These are phyloP conservation scores for Subanguina moxae DNA, from an alignment of 1,140 invertebrate species.

Conservation along the genomic window DNA sequence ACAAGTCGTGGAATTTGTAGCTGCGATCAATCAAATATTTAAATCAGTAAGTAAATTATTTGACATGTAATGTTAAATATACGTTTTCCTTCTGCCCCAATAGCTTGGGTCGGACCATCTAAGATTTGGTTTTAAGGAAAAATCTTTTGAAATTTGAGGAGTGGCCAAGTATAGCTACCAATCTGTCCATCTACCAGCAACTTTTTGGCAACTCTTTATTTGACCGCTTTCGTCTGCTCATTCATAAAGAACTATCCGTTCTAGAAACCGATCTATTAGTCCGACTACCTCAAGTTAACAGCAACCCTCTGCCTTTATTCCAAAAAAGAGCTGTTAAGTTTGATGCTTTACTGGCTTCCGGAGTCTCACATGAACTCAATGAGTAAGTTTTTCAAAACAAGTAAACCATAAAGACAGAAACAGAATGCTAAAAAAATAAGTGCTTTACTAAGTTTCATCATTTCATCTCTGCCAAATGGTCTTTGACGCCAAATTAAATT, in stretches of 20 bases:
- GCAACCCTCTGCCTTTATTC: slow-evolving; percentile 42
- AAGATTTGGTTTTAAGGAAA: slow-evolving; percentile 7
- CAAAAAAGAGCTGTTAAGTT: slow-evolving; percentile 40
- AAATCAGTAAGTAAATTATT: slow-evolving; percentile 35
- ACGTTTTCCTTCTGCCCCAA: too few species aligned
- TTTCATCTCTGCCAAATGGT: too few species aligned
- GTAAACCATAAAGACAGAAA: too few species aligned
- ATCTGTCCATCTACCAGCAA: slow-evolving; percentile 27
- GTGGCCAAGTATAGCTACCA: slow-evolving; percentile 28
- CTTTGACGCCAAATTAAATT: too few species aligned
- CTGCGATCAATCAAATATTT: slow-evolving; percentile 41
- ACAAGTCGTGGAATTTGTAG: slow-evolving; percentile 38
- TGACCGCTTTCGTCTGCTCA: slow-evolving; percentile 34
- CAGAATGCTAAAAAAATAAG: too few species aligned
- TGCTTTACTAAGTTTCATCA: too few species aligned
- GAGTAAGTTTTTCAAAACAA: too few species aligned
- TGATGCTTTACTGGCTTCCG: slow-evolving; percentile 39
- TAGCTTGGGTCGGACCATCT: too few species aligned
- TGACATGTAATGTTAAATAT: too few species aligned
- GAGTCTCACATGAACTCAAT: slow-evolving; percentile 44
- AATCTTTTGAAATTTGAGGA: slow-evolving; percentile 27
- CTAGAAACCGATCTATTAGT: slow-evolving; percentile 32
- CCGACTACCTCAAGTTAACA: slow-evolving; percentile 29
- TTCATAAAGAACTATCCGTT: slow-evolving; percentile 23
- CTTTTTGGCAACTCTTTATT: slow-evolving; percentile 35